Conservation (phyloP, 2,888 invertebrate species). For the Melitaea athalia region DNA sequence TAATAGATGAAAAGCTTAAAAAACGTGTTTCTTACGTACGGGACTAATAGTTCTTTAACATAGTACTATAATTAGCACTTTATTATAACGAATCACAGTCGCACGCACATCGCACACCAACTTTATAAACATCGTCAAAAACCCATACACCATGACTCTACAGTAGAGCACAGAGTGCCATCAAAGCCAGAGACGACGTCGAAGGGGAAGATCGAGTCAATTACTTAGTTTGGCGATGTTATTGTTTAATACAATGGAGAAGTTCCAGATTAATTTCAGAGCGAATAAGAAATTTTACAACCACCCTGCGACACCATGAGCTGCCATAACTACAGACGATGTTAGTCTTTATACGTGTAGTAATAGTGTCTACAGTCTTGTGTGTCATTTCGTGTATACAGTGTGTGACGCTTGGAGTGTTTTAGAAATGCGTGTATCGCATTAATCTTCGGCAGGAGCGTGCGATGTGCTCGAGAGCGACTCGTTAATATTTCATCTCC, state of each 20-base stretch:
- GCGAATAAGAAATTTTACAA: slow-evolving; percentile 16
- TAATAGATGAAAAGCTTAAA: too few relatives aligned
- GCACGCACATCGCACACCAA: too few relatives aligned
- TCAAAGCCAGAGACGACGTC: background rate
- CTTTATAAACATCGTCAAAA: too few relatives aligned
- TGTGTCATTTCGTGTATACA: background rate
- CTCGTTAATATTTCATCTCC: slow-evolving; percentile 30
- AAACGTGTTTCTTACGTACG: too few relatives aligned
- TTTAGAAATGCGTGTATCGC: slow-evolving; percentile 25
- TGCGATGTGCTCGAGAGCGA: slow-evolving; percentile 14
- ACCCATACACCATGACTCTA: background rate
- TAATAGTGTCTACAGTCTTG: slow-evolving; percentile 2
- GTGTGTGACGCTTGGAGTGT: slow-evolving; percentile 7
- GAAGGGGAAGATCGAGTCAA: background rate
- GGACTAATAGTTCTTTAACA: too few relatives aligned
- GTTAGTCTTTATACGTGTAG: background rate
- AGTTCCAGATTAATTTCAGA: slow-evolving; percentile 13
- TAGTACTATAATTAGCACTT: too few relatives aligned
- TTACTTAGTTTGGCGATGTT: slow-evolving; percentile 12
- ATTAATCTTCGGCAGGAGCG: slow-evolving; percentile 34
- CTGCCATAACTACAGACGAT: background rate
- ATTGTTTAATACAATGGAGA: slow-evolving; percentile 6
- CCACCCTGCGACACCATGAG: slow-evolving; percentile 4
- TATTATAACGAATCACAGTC: too few relatives aligned
- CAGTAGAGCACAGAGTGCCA: background rate